phyloP scores from a whole-genome alignment of 2,888 invertebrate species.

The Ophraella communa region DNA sequence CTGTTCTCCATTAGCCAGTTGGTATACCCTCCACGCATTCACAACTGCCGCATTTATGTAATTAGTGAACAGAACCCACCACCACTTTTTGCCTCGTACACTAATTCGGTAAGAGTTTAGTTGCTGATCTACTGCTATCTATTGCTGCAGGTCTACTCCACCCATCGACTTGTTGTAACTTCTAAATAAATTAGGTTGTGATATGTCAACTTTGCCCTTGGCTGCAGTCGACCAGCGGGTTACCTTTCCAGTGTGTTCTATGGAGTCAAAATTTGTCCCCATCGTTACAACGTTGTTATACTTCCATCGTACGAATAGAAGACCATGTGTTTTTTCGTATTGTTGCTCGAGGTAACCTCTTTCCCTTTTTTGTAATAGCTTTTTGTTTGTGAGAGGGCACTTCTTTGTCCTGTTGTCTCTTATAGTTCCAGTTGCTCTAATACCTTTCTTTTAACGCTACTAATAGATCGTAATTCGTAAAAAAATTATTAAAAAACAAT shows the following conservation, averaged over 20 bases:
- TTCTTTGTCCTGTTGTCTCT: no score
- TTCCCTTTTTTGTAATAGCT: no score
- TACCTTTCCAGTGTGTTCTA: background rate
- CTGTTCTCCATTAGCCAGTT: no score
- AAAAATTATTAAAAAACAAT: no score
- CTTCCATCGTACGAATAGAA: background rate
- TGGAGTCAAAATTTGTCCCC: background rate
- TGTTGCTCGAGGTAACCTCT: no score
- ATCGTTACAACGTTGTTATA: background rate
- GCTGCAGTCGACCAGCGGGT: background rate
- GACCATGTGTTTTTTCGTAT: no score
- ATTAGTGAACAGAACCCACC: slow-evolving; percentile 7
- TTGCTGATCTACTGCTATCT: background rate
- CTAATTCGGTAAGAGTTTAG: background rate
- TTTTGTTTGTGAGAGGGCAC: no score
- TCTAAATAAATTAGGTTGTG: background rate
- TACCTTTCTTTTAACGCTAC: no score
- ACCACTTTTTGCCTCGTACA: slow-evolving; percentile 15
- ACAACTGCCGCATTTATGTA: slow-evolving; percentile 6
- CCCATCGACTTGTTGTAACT: background rate
- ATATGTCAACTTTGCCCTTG: background rate
- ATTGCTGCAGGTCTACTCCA: background rate
- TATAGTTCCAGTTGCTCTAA: no score
- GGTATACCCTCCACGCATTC: slow-evolving; percentile 3
- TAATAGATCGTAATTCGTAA: no score